These are phyloP conservation scores for Myrmecobius fasciatus DNA, from an alignment of 2,113 vertebrate genomes.

Conservation along the genomic window DNA sequence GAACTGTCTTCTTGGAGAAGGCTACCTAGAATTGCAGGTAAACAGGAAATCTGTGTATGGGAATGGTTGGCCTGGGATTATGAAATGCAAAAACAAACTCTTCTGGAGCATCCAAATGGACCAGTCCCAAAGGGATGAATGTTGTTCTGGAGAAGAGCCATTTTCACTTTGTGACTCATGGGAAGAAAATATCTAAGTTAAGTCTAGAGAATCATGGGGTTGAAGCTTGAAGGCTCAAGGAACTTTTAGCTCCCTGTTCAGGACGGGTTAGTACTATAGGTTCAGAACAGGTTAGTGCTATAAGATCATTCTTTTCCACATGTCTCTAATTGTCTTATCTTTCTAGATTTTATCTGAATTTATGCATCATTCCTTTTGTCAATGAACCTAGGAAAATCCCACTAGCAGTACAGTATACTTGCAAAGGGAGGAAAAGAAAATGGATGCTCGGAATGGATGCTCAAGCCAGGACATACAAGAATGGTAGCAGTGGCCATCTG, in stretches of 20 bases:
- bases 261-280: not conserved
- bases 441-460: not conserved
- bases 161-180: not conserved
- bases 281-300: not conserved
- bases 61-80: not conserved
- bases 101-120: not conserved
- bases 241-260: not conserved
- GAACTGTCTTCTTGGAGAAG: not conserved
- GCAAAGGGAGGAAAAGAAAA: not conserved
- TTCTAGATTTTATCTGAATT: not conserved
- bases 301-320: not conserved
- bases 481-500: not conserved
- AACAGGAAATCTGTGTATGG: not conserved
- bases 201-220: not conserved
- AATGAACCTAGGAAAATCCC: not conserved
- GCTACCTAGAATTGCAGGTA: not conserved
- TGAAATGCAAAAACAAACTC: not conserved
- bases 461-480: not conserved
- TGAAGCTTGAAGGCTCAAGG: not conserved
- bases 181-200: not conserved
- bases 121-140: not conserved
- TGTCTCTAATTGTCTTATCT: not conserved
- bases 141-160: not conserved
- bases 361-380: not conserved
- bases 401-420: not conserved